Conservation (phyloP, 2,113 vertebrate genomes). For the Zingel zingel region DNA sequence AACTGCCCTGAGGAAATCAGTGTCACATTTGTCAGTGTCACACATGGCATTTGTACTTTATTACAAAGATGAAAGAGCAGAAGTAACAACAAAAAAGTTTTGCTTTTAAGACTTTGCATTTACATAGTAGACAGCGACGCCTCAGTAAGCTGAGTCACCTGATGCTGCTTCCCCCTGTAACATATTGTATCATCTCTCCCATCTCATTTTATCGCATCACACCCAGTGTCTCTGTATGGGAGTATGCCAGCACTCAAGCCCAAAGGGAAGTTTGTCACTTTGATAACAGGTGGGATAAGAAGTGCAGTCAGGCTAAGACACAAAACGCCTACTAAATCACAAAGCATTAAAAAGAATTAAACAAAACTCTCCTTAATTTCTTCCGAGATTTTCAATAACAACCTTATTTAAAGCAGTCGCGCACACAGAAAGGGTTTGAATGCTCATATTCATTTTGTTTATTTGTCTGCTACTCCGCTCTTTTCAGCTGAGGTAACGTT, state of each 20-base stretch:
- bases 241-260: constrained; percentile 14
- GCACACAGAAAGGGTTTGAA: not conserved
- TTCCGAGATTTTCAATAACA: constrained; percentile 30
- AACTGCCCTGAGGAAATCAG: not conserved
- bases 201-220: constrained; percentile 55
- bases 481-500: constrained; percentile 58
- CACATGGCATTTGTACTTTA: not conserved
- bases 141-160: constrained; percentile 36
- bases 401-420: constrained; percentile 25
- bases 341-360: not conserved
- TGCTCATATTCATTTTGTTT: constrained; percentile 57
- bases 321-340: constrained; percentile 1
- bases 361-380: constrained; percentile 1
- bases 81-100: constrained; percentile 20
- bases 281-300: constrained; percentile 58
- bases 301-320: constrained; percentile 3
- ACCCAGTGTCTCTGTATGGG: constrained; percentile 31
- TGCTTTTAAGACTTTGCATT: constrained; percentile 12
- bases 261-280: constrained; percentile 48
- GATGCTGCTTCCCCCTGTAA: constrained; percentile 32
- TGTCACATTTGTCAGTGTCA: no score
- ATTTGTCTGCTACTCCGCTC: constrained; percentile 51
- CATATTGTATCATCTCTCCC: constrained; percentile 15
- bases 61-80: not conserved
- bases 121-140: not conserved